Evolutionary conservation across 1,140 invertebrate species (phyloP).

Genomic region (Zaprionus tsacasi): DNA sequence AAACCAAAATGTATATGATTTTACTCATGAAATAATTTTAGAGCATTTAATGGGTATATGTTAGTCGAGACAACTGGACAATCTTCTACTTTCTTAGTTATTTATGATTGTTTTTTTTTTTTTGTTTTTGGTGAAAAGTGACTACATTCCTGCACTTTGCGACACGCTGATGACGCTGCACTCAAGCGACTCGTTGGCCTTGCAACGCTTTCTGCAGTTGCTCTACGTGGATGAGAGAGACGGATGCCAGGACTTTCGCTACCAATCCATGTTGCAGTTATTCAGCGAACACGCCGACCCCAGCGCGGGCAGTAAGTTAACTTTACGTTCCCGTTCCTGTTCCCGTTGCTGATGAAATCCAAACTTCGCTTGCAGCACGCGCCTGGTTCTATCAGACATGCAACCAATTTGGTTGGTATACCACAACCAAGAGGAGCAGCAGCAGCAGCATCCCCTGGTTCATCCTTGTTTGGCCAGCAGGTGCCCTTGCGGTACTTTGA

Average conservation of each 20-base stretch:
- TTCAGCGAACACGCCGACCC: slow-evolving; percentile 50
- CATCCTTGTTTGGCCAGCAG: slow-evolving; percentile 85
- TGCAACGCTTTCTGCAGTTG: slow-evolving; percentile 50
- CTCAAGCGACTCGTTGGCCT: slow-evolving; percentile 41
- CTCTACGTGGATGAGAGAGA: slow-evolving; percentile 41
- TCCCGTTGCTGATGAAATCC: slow-evolving; percentile 9
- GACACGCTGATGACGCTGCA: slow-evolving; percentile 44
- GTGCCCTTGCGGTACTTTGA: slow-evolving; percentile 86
- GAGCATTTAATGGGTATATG: too few species aligned
- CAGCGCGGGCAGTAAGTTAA: slow-evolving; percentile 55
- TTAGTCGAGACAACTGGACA: too few species aligned
- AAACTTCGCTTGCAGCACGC: slow-evolving; percentile 70
- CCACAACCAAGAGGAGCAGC: slow-evolving; percentile 51
- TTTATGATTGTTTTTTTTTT: too few species aligned
- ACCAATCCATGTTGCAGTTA: slow-evolving; percentile 60
- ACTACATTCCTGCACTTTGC: slow-evolving; percentile 54
- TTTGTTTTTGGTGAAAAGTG: slow-evolving; percentile 14
- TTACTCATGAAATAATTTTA: too few species aligned
- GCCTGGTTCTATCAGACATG: slow-evolving; percentile 91
- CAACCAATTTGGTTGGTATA: slow-evolving; percentile 89
- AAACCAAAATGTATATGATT: too few species aligned
- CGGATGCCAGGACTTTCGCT: slow-evolving; percentile 68
- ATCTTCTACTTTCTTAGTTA: too few species aligned
- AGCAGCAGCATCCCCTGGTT: slow-evolving; percentile 72
- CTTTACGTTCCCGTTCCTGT: background rate